Percentiles rank a stretch among this genome's conserved stretches.
These are phyloP conservation scores for Cotesia vestalis DNA, from an alignment of 1,140 invertebrate species.

Conservation along the genomic window DNA sequence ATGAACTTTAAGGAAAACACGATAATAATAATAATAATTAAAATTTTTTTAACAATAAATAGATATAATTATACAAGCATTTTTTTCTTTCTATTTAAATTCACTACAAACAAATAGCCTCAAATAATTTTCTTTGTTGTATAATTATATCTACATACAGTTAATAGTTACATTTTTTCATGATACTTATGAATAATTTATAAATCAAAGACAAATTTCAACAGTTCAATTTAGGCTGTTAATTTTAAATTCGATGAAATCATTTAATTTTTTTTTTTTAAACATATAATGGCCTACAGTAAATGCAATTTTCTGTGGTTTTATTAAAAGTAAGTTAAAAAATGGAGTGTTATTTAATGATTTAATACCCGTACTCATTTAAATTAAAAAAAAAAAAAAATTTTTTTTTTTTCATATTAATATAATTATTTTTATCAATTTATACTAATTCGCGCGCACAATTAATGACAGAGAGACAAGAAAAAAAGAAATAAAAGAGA, in stretches of 20 bases:
- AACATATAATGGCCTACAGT: background rate
- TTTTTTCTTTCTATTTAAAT: too few species aligned
- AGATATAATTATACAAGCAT: too few species aligned
- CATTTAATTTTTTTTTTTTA: background rate
- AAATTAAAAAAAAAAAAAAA: background rate
- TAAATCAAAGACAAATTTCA: too few species aligned
- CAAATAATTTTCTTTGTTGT: too few species aligned
- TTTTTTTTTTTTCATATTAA: background rate
- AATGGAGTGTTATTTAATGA: constrained; percentile 3
- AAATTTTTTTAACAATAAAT: constrained; percentile 1
- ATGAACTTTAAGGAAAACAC: too few species aligned
- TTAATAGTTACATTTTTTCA: too few species aligned
- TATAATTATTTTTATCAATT: background rate
- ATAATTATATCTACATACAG: too few species aligned
- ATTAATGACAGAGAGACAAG: constrained; percentile 1
- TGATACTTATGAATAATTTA: too few species aligned
- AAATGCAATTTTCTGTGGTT: background rate
- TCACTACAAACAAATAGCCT: too few species aligned
- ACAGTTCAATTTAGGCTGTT: background rate
- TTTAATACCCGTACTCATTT: constrained; percentile 12
- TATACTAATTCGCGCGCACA: background rate
- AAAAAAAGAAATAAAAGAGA: constrained; percentile 28
- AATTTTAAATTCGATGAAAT: constrained; percentile 9
- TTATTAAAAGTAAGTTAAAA: background rate
- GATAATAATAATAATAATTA: constrained; percentile 4